These are phyloP conservation scores for Apamea monoglypha DNA, from an alignment of 2,888 invertebrate genomes.

Conservation along the genomic window DNA sequence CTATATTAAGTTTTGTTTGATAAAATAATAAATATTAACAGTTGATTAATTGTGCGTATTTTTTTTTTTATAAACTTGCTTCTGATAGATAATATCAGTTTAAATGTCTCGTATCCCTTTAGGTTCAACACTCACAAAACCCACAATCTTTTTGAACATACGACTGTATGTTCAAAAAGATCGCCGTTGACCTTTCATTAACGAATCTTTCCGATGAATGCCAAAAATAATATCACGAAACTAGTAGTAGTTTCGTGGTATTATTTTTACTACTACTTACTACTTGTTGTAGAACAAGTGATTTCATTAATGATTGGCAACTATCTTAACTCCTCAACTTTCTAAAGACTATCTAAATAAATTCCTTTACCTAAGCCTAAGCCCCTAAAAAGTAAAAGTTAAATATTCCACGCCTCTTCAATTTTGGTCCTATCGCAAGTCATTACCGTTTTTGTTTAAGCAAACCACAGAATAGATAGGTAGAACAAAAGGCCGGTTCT, in stretches of 20 bases:
- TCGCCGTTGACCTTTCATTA: not conserved
- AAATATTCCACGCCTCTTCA: conserved; percentile 58
- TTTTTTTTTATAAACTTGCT: too few species aligned
- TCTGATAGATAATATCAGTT: not conserved
- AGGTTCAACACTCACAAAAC: not conserved
- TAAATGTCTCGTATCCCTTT: not conserved
- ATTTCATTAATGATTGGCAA: conserved; percentile 7
- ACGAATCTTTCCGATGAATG: not conserved
- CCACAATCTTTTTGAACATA: not conserved
- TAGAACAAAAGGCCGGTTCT: not conserved
- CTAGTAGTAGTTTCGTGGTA: too few species aligned
- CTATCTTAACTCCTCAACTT: conserved; percentile 11
- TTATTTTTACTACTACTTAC: too few species aligned
- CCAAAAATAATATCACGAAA: not conserved
- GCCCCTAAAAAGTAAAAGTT: conserved; percentile 22
- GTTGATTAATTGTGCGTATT: too few species aligned
- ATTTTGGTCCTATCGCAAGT: conserved; percentile 52
- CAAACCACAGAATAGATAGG: not conserved
- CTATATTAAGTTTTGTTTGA: too few species aligned
- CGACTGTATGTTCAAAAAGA: too few species aligned
- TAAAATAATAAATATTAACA: too few species aligned
- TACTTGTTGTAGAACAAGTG: too few species aligned
- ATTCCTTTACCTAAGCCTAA: conserved; percentile 14
- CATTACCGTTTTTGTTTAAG: conserved; percentile 64
- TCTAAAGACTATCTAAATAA: conserved; percentile 26